A percentile compares a stretch with the other conserved stretches of the same genome.
Evolutionary conservation across 2,113 vertebrate species (phyloP).

Genomic region (Heterochromis multidens): DNA sequence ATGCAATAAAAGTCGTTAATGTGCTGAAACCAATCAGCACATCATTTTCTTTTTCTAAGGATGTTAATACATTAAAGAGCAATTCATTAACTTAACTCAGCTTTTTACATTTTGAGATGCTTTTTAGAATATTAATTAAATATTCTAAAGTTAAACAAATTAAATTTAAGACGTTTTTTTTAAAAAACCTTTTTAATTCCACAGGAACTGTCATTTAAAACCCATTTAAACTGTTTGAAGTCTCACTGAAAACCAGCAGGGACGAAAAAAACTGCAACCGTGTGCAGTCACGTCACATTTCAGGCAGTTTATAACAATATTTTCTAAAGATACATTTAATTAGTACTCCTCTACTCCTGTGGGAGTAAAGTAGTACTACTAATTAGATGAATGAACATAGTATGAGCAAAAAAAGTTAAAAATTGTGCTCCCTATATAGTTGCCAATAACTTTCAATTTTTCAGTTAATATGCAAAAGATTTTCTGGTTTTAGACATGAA

Average conservation of each 20-base stretch:
- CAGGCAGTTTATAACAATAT: too few relatives aligned
- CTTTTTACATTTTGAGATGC: background rate
- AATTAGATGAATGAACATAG: too few relatives aligned
- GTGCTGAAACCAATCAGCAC: background rate
- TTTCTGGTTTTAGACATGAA: too few relatives aligned
- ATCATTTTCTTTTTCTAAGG: background rate
- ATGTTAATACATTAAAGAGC: background rate
- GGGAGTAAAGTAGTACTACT: background rate
- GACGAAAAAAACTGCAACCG: too few relatives aligned
- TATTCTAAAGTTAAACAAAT: background rate
- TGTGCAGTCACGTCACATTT: too few relatives aligned
- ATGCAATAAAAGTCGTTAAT: background rate
- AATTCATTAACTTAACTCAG: background rate
- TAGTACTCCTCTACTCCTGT: background rate
- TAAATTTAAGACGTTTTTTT: background rate
- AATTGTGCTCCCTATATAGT: too few relatives aligned
- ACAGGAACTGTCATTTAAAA: background rate
- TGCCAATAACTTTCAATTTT: too few relatives aligned
- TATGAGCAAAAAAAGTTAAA: too few relatives aligned
- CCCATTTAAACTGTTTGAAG: background rate
- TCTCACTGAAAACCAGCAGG: background rate
- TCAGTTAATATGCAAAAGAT: background rate
- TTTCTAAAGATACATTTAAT: background rate
- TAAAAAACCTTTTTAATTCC: background rate
- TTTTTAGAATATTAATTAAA: background rate